Percentiles rank a stretch among this genome's conserved stretches.
These are phyloP conservation scores for Microtus ochrogaster DNA, from an alignment of 2,113 vertebrate genomes.

Conservation along the genomic window DNA sequence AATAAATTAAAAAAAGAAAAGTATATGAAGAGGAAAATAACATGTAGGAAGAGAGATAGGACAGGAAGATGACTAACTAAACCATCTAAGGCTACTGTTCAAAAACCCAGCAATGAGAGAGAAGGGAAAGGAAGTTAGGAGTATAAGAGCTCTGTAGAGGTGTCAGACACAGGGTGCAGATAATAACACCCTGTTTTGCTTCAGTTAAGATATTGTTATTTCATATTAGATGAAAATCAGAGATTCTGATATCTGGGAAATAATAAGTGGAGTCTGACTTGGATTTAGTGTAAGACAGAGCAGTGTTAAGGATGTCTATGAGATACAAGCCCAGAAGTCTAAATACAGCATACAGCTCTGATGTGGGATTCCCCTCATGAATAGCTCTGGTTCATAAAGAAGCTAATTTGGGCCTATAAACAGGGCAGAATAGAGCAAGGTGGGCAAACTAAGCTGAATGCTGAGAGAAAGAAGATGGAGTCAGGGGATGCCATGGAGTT, in stretches of 20 bases:
- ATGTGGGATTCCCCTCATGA: too few relatives aligned
- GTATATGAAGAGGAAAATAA: not conserved
- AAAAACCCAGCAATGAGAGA: not conserved
- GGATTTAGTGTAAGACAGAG: not conserved
- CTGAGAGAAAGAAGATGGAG: too few relatives aligned
- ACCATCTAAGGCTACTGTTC: not conserved
- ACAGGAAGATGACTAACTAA: too few relatives aligned
- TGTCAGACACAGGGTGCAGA: accelerated
- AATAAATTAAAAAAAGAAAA: not conserved
- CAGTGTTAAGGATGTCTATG: not conserved
- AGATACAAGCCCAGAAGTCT: not conserved
- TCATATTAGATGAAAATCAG: not conserved
- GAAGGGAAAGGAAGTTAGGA: not conserved
- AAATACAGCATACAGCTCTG: not conserved
- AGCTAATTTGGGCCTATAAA: too few relatives aligned
- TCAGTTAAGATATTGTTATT: not conserved
- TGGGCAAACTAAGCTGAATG: too few relatives aligned
- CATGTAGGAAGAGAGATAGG: not conserved
- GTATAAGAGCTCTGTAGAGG: accelerated
- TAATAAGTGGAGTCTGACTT: not conserved
- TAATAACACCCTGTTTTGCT: not conserved
- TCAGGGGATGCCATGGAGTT: too few relatives aligned
- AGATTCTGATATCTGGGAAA: not conserved
- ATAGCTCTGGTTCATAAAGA: too few relatives aligned
- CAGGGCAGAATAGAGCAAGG: too few relatives aligned